These are phyloP conservation scores for Sialis lutaria DNA, from an alignment of 2,888 invertebrate genomes.

Conservation along the genomic window DNA sequence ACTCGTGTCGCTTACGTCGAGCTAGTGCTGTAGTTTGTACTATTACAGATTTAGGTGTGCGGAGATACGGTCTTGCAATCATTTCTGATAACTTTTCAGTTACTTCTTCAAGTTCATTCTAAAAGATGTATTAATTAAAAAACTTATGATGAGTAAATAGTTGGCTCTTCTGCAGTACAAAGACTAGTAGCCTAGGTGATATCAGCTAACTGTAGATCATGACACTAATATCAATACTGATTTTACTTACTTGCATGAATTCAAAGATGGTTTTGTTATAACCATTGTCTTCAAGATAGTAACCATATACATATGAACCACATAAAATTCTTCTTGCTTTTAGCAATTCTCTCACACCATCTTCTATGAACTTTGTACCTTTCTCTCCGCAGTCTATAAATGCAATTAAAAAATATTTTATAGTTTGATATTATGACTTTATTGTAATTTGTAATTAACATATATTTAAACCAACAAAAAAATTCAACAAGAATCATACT, in stretches of 20 bases:
- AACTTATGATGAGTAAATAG: neutral
- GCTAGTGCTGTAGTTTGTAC: slow-evolving; percentile 40
- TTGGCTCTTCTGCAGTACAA: neutral
- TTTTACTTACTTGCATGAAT: slow-evolving; percentile 39
- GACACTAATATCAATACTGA: too few relatives aligned
- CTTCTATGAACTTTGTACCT: slow-evolving; percentile 38
- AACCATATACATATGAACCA: slow-evolving; percentile 51
- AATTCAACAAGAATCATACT: too few relatives aligned
- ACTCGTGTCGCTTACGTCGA: slow-evolving; percentile 41
- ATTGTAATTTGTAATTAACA: neutral
- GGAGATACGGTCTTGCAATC: slow-evolving; percentile 42
- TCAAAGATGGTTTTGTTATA: slow-evolving; percentile 49
- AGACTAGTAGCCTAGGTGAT: neutral
- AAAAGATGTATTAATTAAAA: slow-evolving; percentile 10
- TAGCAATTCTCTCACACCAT: slow-evolving; percentile 42
- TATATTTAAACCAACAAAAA: too few relatives aligned
- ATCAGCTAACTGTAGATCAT: neutral
- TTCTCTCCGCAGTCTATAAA: slow-evolving; percentile 22
- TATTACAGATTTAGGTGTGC: slow-evolving; percentile 41
- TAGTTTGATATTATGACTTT: too few relatives aligned
- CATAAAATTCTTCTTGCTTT: slow-evolving; percentile 43
- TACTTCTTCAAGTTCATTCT: slow-evolving; percentile 48
- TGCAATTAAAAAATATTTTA: too few relatives aligned
- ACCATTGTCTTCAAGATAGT: slow-evolving; percentile 43
- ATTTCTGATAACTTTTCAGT: slow-evolving; percentile 47